A percentile compares a stretch with the other conserved stretches of the same genome.
phyloP scores from a whole-genome alignment of 2,113 vertebrate genomes.

The Potamarius usumacintae region DNA sequence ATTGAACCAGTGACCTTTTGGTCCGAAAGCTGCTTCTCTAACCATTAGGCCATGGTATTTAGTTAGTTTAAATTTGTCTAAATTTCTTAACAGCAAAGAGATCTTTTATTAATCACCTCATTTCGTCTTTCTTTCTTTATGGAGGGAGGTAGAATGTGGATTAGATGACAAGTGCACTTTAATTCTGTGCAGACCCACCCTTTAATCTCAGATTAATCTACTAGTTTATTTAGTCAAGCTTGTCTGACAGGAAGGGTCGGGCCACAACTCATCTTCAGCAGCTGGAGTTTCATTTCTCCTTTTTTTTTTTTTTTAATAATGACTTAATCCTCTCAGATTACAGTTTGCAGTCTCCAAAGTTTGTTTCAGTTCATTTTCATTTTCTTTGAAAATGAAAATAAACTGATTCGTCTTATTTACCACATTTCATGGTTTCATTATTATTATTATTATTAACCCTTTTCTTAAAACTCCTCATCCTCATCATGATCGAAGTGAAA shows the following conservation, averaged over 20 bases:
- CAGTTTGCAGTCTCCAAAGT: not conserved
- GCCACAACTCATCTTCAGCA: not conserved
- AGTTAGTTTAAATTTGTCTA: not conserved
- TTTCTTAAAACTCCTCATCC: not conserved
- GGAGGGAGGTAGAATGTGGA: too few species aligned
- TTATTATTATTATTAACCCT: not conserved
- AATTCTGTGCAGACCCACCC: not conserved
- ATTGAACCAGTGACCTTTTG: too few species aligned
- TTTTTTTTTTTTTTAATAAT: not conserved
- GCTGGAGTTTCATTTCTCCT: conserved; percentile 4
- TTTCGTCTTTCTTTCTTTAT: not conserved
- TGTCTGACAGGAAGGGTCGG: not conserved
- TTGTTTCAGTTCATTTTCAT: conserved; percentile 15
- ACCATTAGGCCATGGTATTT: too few species aligned
- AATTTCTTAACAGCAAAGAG: not conserved
- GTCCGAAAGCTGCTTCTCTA: too few species aligned
- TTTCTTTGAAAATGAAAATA: not conserved
- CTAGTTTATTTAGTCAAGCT: not conserved
- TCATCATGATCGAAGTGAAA: conserved; percentile 12
- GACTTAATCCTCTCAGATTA: not conserved
- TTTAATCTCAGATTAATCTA: not conserved
- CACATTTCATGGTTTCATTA: not conserved
- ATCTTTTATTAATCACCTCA: not conserved
- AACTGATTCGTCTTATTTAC: not conserved
- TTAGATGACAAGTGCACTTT: too few species aligned